These are phyloP conservation scores for Eclectus roratus DNA, from an alignment of 2,113 vertebrate genomes.

Conservation along the genomic window DNA sequence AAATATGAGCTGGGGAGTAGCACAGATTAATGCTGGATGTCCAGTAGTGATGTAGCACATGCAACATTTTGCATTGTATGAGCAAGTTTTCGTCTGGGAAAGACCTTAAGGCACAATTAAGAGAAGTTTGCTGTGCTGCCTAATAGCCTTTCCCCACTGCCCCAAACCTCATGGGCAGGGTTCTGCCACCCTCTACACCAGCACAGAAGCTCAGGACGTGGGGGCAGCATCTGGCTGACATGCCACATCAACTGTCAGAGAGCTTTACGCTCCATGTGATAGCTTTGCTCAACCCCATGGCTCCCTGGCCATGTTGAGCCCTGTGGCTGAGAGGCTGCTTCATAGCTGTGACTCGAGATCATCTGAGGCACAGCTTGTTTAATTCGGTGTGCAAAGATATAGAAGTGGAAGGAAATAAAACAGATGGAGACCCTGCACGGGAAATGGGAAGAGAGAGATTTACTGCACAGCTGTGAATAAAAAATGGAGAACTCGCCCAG, in stretches of 20 bases:
- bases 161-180: neutral
- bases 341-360: accelerated
- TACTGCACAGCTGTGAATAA: neutral
- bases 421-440: neutral
- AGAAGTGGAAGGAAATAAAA: neutral
- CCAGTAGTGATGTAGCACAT: accelerated
- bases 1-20: neutral
- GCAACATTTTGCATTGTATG: accelerated
- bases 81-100: neutral
- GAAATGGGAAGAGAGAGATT: neutral
- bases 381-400: accelerated
- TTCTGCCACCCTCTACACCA: neutral
- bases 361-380: accelerated
- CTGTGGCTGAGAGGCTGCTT: neutral
- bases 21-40: neutral
- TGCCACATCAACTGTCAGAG: neutral
- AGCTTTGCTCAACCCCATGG: neutral
- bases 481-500: neutral
- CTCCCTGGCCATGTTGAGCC: neutral
- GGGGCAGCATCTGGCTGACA: accelerated
- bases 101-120: neutral
- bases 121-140: neutral
- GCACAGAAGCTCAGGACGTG: accelerated
- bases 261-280: accelerated
- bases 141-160: neutral